These are phyloP conservation scores for Brienomyrus longianalis DNA, from an alignment of 2,113 vertebrate genomes.

Conservation along the genomic window DNA sequence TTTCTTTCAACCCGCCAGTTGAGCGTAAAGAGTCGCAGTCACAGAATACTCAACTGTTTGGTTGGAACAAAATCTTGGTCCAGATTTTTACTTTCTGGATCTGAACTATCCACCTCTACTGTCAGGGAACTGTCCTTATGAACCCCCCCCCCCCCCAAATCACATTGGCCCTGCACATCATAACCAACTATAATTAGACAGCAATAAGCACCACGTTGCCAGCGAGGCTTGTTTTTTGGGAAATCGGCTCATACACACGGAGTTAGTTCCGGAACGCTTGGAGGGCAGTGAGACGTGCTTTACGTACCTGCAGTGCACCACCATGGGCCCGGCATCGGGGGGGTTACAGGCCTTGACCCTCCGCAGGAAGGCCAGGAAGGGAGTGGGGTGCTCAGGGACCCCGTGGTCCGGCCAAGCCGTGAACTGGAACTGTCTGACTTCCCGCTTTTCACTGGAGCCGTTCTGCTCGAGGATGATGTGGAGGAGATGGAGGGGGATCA, in stretches of 20 bases:
- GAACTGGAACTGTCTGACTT: constrained; percentile 78
- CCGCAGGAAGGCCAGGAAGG: constrained; percentile 89
- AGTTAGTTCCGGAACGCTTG: background rate
- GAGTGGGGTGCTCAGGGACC: constrained; percentile 81
- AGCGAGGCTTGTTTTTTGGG: background rate
- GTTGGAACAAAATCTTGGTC: background rate
- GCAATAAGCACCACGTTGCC: background rate
- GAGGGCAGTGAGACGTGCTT: constrained; percentile 59
- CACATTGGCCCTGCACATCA: background rate
- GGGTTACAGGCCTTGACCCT: constrained; percentile 95
- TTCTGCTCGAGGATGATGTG: constrained; percentile 55
- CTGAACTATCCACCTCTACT: background rate
- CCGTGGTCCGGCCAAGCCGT: constrained; percentile 79
- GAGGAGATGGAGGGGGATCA: background rate
- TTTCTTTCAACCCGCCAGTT: too few species aligned
- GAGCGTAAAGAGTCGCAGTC: background rate
- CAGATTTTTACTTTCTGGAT: background rate
- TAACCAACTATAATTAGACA: background rate
- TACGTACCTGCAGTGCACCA: constrained; percentile 94
- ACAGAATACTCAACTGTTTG: background rate
- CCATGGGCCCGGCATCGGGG: constrained; percentile 91
- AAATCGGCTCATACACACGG: background rate
- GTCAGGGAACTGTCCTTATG: background rate
- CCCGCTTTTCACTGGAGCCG: constrained; percentile 73
- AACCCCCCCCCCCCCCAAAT: background rate